Evolutionary conservation across 2,113 vertebrate genomes (phyloP), one percentile per base, ranked within the genome.

Genomic region (Channa maculata): DNA sequence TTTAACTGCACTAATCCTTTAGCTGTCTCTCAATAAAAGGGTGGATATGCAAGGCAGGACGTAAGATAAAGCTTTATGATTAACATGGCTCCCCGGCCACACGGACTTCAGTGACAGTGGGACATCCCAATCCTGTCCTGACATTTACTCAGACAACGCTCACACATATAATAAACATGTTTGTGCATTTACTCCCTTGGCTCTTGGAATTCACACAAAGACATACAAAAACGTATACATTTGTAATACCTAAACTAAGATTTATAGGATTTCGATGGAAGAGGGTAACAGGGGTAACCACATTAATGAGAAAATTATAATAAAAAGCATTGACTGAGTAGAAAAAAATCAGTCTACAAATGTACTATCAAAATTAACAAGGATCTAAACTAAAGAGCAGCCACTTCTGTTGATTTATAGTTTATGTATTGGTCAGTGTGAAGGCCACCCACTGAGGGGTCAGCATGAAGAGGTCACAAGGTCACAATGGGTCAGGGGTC

Each of bases 11-110:
- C 87, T 93, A 94, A 94, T 94, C 94, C 93, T 77, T 46, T 69
- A 69, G 82, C 84, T 37, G 45, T 87, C 88, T 82, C 86, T 83
- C 88, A 90, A 92, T 89, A 85, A 92, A 89, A 90, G 87, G 68
- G 49, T 60, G 51, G 85, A 86, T 80, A 86, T 84, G 84, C 49
- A 75, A 88, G 86, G 86, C 77, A 80, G 92, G 91, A 91, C 89
- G 86, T 71, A 75, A 92, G 91, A 94, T 93, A 91, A 92, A 94
- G 92, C 89, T 85, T 89, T 88, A 88, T 93, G 93, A 93, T 94
- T 93, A 93, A 93, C 88, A 87, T 89, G 79, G 68, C 84, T 79
- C 85, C 84, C 80, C 45, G 74, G 85, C 85, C 78, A 77, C 41
- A 71, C 72, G 80, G 80, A 89, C 65, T 74, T 70, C 50, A 83